Base-by-base conservation (phyloP, 2,113 vertebrate species). In the Pseudorectes ferrugineus region DNA sequence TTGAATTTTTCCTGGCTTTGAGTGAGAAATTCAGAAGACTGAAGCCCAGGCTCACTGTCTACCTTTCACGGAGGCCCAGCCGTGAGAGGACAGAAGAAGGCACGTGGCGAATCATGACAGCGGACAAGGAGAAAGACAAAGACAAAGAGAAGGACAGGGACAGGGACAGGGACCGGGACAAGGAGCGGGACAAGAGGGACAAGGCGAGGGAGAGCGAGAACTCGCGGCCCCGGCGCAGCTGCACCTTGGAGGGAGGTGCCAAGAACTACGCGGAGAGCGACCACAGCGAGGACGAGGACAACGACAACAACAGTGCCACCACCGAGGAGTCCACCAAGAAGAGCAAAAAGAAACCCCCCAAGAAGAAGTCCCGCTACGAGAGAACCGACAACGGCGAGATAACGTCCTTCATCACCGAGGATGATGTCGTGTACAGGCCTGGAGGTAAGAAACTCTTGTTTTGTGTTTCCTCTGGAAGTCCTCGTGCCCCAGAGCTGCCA, bases 71-170 rank as follows among this genome's bases (percentile, higher is more conserved):
- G 99, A 99, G 99, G 99, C 99, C 99, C 98, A 99, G 99, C 99
- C 99, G 99, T 99, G 99, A 99, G 99, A 99, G 99, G 99, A 99
- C 99, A 99, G 99, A 99, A 99, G 99, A 99, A 99, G 99, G 99
- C 99, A 99, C 99, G 98, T 99, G 99, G 99, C 98, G 99, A 98
- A 99, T 99, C 99, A 99, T 99, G 99, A 99, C 99, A 96, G 99
- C 99, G 5, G 99, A 99, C 97, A 99, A 99, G 98, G 99, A 99
- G 78, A 98, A 99, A 95, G 99, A 99, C 95, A 98, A 98, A 97
- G 98, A 98, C 67, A 98, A 98, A 97, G 98, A 98, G 81, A 98
- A 98, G 97, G 98, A 98, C 92, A 92, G 98, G 97, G 98, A 98
- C 74, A 97, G 99, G 43, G 98, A 99, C 45, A 97, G 98, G 97